phyloP scores from a whole-genome alignment of 2,113 vertebrate species.

The Opisthocomus hoazin region DNA sequence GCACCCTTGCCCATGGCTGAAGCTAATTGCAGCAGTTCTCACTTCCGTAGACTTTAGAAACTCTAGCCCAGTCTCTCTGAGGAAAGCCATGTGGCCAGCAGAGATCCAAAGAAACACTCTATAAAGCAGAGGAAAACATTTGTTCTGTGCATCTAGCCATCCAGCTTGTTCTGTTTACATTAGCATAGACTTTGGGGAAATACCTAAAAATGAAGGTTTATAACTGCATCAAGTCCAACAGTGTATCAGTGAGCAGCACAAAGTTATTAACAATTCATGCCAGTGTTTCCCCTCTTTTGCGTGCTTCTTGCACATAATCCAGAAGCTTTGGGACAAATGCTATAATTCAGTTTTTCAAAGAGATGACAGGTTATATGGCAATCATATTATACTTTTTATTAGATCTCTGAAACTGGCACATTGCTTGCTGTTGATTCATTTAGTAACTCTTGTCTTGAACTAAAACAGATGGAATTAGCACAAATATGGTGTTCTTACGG shows the following conservation, averaged over 20 bases:
- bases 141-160: background rate
- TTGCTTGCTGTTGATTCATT: slow-evolving; percentile 16
- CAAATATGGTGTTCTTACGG: background rate
- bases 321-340: background rate
- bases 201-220: background rate
- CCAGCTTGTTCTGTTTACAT: background rate
- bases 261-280: background rate
- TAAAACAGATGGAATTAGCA: slow-evolving; percentile 36
- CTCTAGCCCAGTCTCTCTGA: background rate
- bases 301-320: background rate
- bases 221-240: background rate
- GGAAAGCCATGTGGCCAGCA: background rate
- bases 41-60: background rate
- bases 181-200: background rate
- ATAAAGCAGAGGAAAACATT: background rate
- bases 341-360: background rate
- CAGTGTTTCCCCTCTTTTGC: background rate
- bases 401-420: background rate
- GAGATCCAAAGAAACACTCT: background rate
- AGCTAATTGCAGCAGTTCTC: background rate
- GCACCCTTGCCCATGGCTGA: background rate
- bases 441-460: slow-evolving; percentile 3
- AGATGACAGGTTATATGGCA: background rate
- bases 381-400: background rate
- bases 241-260: background rate